These are phyloP conservation scores for Stenodera caucasica DNA, from an alignment of 2,888 invertebrate species.

Conservation along the genomic window DNA sequence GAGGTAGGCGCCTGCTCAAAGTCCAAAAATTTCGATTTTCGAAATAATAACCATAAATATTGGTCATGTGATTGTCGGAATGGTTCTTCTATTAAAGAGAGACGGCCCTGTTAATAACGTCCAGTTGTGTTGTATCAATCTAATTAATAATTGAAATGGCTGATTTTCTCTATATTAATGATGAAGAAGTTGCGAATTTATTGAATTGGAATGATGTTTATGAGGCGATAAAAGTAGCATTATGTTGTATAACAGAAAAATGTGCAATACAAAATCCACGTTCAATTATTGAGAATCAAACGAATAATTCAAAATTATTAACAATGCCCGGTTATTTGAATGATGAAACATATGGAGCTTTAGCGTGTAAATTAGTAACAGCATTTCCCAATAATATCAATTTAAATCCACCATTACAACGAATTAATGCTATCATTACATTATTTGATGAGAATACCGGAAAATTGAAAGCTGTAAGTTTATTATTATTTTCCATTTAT, in stretches of 20 bases:
- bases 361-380: conserved; percentile 60
- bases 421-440: conserved; percentile 55
- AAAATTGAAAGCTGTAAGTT: conserved; percentile 51
- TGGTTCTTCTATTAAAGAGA: too few species aligned
- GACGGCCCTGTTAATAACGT: too few species aligned
- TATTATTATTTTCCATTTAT: too few species aligned
- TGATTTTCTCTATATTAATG: conserved; percentile 40
- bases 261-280: conserved; percentile 50
- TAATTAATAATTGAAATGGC: background rate
- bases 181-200: conserved; percentile 48
- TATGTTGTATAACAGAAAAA: conserved; percentile 47
- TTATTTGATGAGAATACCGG: conserved; percentile 56
- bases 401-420: conserved; percentile 49
- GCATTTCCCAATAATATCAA: conserved; percentile 52
- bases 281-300: conserved; percentile 40
- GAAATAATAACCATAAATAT: too few species aligned
- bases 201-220: conserved; percentile 54
- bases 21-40: too few species aligned
- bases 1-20: too few species aligned
- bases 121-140: too few species aligned
- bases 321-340: conserved; percentile 58
- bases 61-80: too few species aligned
- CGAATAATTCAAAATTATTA: conserved; percentile 42
- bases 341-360: conserved; percentile 36
- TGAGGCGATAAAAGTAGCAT: conserved; percentile 53